Percentiles rank a stretch among this genome's conserved stretches.
phyloP scores from a whole-genome alignment of 2,888 invertebrate species.

The Drosophila suboccidentalis region DNA sequence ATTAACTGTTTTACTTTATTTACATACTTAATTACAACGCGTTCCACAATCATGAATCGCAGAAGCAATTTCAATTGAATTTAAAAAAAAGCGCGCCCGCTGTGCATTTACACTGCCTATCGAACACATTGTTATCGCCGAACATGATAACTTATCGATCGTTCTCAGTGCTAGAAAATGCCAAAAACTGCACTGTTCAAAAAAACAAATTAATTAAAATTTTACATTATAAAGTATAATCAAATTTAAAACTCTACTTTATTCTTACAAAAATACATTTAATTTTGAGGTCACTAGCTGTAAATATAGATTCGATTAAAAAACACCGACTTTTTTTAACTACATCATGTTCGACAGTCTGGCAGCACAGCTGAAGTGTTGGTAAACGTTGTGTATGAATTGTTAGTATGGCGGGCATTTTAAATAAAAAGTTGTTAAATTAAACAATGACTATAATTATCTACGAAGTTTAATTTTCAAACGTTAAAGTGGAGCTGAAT shows the following conservation, averaged over 20 bases:
- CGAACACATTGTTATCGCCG: conserved; percentile 11
- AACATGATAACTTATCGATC: conserved; percentile 14
- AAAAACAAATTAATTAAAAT: not conserved
- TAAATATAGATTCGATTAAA: no score
- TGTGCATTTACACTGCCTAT: not conserved
- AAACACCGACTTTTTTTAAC: no score
- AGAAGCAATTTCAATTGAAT: not conserved
- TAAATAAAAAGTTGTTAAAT: not conserved
- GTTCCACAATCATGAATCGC: not conserved
- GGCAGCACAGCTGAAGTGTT: not conserved
- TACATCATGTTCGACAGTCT: not conserved
- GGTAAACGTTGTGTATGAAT: not conserved
- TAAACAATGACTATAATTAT: not conserved
- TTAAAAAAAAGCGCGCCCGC: conserved; percentile 1
- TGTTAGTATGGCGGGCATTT: not conserved
- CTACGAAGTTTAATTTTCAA: no score
- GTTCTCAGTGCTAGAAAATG: conserved; percentile 22
- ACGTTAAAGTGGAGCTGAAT: no score
- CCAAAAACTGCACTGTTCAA: no score
- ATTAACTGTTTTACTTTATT: not conserved
- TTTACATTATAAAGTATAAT: no score
- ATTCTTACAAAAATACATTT: no score
- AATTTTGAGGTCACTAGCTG: no score
- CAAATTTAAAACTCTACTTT: not conserved
- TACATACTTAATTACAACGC: not conserved